phyloP scores from a whole-genome alignment of 2,888 invertebrate species.

The Stenchaetothrips biformis region DNA sequence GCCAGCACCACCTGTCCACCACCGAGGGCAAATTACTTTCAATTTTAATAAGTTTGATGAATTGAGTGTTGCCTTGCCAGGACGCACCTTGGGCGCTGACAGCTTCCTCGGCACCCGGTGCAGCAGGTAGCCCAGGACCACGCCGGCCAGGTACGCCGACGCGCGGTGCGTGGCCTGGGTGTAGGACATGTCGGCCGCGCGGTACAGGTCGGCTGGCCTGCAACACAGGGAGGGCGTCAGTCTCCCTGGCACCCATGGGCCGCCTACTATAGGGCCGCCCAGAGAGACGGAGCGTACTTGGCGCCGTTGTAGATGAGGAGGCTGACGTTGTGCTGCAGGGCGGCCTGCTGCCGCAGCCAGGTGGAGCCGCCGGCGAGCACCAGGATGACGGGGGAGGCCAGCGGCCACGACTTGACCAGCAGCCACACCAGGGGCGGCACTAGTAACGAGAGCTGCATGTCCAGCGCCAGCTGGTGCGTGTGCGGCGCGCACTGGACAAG shows the following conservation, averaged over 20 bases:
- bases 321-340: slow-evolving; percentile 58
- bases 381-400: slow-evolving; percentile 54
- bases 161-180: slow-evolving; percentile 58
- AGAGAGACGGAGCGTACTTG: no score
- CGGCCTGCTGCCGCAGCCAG: slow-evolving; percentile 58
- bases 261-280: no score
- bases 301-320: slow-evolving; percentile 64
- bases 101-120: slow-evolving; percentile 4
- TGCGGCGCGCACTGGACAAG: slow-evolving; percentile 64
- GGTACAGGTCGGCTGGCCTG: slow-evolving; percentile 63
- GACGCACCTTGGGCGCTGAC: slow-evolving; percentile 46
- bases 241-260: no score
- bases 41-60: no score
- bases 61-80: no score
- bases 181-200: slow-evolving; percentile 62
- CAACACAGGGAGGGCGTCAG: slow-evolving; percentile 39
- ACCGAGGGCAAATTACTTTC: no score
- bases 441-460: slow-evolving; percentile 65
- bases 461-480: slow-evolving; percentile 67
- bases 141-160: slow-evolving; percentile 60
- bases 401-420: slow-evolving; percentile 52
- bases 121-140: slow-evolving; percentile 55
- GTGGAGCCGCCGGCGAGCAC: slow-evolving; percentile 56
- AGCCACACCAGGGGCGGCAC: slow-evolving; percentile 62
- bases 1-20: slow-evolving; percentile 52